Conservation (phyloP, 1,140 invertebrate genomes). For the Rhizoglyphus robini region DNA sequence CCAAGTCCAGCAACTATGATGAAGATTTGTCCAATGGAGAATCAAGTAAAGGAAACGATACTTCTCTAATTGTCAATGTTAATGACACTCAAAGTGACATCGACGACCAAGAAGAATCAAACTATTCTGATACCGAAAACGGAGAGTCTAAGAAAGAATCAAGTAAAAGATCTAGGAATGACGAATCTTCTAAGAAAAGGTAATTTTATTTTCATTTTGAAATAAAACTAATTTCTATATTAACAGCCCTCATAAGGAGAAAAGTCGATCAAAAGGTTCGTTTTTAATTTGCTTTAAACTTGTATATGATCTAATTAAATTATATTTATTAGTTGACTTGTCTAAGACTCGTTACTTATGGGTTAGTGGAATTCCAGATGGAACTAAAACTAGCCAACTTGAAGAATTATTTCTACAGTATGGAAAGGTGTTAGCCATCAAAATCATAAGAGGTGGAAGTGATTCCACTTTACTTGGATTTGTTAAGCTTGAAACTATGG, state of each 20-base stretch:
- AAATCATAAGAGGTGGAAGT: not conserved
- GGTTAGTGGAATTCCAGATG: conserved; percentile 8
- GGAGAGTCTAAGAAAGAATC: not conserved
- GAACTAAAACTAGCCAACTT: conserved; percentile 3
- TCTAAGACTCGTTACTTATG: conserved; percentile 8
- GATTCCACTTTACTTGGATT: conserved; percentile 10
- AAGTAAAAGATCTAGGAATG: not conserved
- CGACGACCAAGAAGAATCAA: not conserved
- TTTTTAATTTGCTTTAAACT: not conserved
- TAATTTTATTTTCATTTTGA: not conserved
- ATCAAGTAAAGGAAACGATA: not conserved
- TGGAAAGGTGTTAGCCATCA: conserved; percentile 16
- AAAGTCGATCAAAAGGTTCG: conserved; percentile 6
- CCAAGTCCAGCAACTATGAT: not conserved
- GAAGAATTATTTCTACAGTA: conserved; percentile 1
- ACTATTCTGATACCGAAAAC: conserved; percentile 2
- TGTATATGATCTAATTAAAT: not conserved
- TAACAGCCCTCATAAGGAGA: not conserved
- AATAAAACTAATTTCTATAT: not conserved
- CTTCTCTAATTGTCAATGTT: conserved; percentile 3
- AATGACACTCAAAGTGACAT: not conserved
- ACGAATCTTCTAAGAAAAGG: conserved; percentile 7
- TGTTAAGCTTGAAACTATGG: conserved; percentile 3
- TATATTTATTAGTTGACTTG: not conserved
- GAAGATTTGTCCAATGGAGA: not conserved